A percentile compares a stretch with the other conserved stretches of the same genome.
phyloP scores from a whole-genome alignment of 2,113 vertebrate genomes.

The Megalops atlanticus region DNA sequence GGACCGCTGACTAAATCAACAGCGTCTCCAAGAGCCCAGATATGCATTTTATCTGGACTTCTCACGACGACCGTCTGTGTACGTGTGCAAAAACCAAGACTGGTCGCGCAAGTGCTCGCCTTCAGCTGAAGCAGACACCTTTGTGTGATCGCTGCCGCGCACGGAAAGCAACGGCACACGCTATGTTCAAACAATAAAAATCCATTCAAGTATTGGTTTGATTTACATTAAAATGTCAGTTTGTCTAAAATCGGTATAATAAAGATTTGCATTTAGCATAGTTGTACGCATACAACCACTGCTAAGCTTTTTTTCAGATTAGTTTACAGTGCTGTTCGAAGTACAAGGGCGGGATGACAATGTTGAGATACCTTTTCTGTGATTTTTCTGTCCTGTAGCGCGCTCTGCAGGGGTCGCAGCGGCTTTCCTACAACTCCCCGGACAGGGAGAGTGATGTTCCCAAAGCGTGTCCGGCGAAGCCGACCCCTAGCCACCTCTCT shows the following conservation, averaged over 20 bases:
- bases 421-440: constrained; percentile 66
- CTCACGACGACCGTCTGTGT: neutral
- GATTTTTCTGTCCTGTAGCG: constrained; percentile 44
- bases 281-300: neutral
- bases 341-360: constrained; percentile 12
- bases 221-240: neutral
- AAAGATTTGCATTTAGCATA: neutral
- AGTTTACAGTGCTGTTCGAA: neutral
- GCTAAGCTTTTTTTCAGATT: neutral
- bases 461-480: constrained; percentile 58
- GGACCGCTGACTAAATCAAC: neutral
- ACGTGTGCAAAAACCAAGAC: neutral
- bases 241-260: neutral
- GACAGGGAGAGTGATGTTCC: constrained; percentile 53
- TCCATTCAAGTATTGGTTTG: neutral
- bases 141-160: neutral
- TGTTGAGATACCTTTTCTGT: constrained; percentile 18
- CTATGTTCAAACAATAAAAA: neutral
- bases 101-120: neutral
- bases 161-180: neutral
- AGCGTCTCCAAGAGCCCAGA: neutral
- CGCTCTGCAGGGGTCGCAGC: constrained; percentile 59
- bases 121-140: neutral
- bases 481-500: constrained; percentile 58
- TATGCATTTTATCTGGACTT: neutral